These are phyloP conservation scores for Limonius californicus DNA, from an alignment of 1,140 invertebrate species.

Conservation along the genomic window DNA sequence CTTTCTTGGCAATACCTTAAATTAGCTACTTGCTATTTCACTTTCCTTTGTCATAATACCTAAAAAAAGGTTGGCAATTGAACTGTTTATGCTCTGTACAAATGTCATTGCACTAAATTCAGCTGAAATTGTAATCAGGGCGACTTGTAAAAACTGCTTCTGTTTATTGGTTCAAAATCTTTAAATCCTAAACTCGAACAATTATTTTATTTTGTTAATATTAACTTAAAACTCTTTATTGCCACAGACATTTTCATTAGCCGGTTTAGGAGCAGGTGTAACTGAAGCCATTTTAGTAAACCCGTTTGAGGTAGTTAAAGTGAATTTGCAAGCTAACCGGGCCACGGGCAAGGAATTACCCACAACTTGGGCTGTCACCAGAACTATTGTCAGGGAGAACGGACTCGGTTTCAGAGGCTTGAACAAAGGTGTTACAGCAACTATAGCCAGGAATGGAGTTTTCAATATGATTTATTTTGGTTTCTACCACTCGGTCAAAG, in stretches of 20 bases:
- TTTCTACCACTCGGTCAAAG: conserved; percentile 89
- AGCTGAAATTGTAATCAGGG: too few species aligned
- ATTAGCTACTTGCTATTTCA: too few species aligned
- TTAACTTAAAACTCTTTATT: too few species aligned
- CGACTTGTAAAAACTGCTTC: too few species aligned
- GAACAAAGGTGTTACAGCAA: conserved; percentile 86
- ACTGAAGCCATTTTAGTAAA: conserved; percentile 89
- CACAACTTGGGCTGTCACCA: conserved; percentile 74
- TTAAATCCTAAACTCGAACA: too few species aligned
- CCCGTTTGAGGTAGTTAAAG: conserved; percentile 94
- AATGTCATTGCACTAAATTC: too few species aligned
- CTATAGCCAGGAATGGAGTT: conserved; percentile 79
- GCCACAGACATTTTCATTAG: conserved; percentile 74
- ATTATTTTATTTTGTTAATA: too few species aligned
- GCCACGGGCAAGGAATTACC: conserved; percentile 54
- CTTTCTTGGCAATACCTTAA: too few species aligned
- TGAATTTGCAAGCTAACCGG: conserved; percentile 72
- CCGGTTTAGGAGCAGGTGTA: conserved; percentile 80
- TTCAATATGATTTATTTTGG: conserved; percentile 95
- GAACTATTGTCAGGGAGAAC: conserved; percentile 68
- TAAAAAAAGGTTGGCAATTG: too few species aligned
- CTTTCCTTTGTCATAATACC: too few species aligned
- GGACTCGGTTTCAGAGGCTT: conserved; percentile 76
- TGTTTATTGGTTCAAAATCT: too few species aligned
- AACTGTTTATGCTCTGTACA: too few species aligned